Evolutionary conservation across 2,888 invertebrate genomes (phyloP).

Genomic region (Folsomia candida): DNA sequence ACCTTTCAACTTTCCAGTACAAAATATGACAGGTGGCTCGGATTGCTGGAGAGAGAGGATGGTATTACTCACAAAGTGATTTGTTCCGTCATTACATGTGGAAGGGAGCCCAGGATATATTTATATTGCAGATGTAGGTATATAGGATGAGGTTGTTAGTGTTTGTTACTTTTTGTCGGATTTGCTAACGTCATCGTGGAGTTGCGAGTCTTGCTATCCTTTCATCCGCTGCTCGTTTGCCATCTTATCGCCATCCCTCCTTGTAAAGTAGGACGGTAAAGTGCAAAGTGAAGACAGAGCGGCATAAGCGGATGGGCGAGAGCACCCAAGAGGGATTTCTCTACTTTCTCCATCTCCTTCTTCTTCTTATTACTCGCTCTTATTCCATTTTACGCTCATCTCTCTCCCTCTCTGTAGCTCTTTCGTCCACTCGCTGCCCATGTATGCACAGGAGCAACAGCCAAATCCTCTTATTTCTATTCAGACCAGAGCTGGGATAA

Average conservation of each 20-base stretch:
- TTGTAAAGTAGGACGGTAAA: no score
- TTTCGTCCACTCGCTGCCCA: no score
- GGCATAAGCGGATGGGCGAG: no score
- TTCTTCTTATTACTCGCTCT: not conserved
- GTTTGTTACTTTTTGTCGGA: not conserved
- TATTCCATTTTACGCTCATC: not conserved
- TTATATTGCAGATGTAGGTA: no score
- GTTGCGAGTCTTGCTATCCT: not conserved
- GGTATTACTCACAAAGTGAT: not conserved
- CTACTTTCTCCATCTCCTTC: slow-evolving; percentile 12
- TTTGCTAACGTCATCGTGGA: not conserved
- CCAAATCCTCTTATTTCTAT: not conserved
- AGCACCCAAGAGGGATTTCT: not conserved
- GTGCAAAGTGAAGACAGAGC: no score
- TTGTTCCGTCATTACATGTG: not conserved
- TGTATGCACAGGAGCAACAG: no score
- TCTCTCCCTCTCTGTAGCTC: not conserved
- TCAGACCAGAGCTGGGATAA: no score
- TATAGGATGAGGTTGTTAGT: not conserved
- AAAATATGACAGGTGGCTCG: not conserved
- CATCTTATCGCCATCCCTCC: no score
- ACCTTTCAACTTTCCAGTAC: not conserved
- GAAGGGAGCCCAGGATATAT: no score
- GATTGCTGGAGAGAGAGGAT: not conserved
- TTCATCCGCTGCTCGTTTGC: no score